A percentile compares a stretch with the other conserved stretches of the same genome.
These are phyloP conservation scores for Rhagoletis pomonella DNA, from an alignment of 1,140 invertebrate genomes.

Conservation along the genomic window DNA sequence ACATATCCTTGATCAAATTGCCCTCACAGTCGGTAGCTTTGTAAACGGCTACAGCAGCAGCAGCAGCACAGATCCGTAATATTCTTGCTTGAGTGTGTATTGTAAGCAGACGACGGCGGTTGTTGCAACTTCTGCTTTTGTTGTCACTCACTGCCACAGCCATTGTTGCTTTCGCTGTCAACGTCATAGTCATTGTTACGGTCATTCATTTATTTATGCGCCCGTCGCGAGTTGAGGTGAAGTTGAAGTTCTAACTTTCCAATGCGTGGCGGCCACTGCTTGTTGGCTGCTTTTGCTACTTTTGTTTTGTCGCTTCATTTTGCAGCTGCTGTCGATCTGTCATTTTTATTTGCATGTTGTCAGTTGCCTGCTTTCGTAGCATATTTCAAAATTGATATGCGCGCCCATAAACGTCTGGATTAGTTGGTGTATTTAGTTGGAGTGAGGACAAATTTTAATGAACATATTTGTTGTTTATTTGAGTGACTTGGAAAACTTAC, in stretches of 20 bases:
- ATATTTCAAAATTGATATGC: slow-evolving; percentile 14
- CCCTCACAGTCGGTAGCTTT: background rate
- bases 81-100: background rate
- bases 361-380: background rate
- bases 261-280: background rate
- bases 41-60: too few relatives aligned
- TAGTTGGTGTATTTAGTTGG: background rate
- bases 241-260: background rate
- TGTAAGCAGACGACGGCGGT: background rate
- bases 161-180: slow-evolving; percentile 3
- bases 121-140: background rate
- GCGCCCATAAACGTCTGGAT: background rate
- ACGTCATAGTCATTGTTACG: background rate
- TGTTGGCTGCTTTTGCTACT: background rate
- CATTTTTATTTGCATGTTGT: slow-evolving; percentile 32
- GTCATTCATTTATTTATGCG: slow-evolving; percentile 26
- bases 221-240: background rate
- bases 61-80: background rate
- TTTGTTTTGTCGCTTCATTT: background rate
- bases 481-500: background rate
- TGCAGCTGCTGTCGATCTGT: slow-evolving; percentile 37
- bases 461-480: slow-evolving; percentile 4
- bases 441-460: slow-evolving; percentile 25
- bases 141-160: background rate
- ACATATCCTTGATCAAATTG: background rate